Evolutionary conservation across 2,888 invertebrate genomes (phyloP).

Genomic region (Yponomeuta sedellus): DNA sequence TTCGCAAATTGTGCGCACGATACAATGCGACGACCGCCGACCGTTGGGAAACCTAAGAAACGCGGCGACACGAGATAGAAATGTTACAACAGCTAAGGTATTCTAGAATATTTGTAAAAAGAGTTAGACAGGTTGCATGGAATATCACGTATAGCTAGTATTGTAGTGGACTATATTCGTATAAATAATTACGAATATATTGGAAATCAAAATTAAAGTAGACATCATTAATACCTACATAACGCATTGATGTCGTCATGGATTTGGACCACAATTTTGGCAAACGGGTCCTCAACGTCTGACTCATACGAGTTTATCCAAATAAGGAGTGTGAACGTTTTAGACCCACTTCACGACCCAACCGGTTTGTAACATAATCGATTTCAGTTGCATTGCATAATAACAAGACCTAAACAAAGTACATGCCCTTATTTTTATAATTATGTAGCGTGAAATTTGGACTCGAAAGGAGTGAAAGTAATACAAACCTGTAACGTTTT

Average conservation of each 20-base stretch:
- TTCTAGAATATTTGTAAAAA: too few relatives aligned
- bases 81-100: background rate
- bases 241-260: background rate
- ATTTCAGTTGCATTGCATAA: background rate
- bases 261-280: background rate
- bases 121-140: too few relatives aligned
- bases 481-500: background rate
- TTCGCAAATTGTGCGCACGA: constrained; percentile 61
- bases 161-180: too few relatives aligned
- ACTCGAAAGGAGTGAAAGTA: background rate
- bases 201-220: too few relatives aligned
- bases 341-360: background rate
- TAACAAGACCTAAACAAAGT: background rate
- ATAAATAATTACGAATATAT: too few relatives aligned
- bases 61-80: constrained; percentile 34
- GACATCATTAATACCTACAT: background rate
- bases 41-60: constrained; percentile 13
- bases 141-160: too few relatives aligned
- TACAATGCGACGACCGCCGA: constrained; percentile 45
- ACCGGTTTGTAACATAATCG: background rate
- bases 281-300: background rate
- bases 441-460: background rate
- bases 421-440: background rate
- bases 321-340: background rate
- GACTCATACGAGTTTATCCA: background rate